phyloP scores from a whole-genome alignment of 2,888 invertebrate genomes.

The Lasioglossum villosulum region DNA sequence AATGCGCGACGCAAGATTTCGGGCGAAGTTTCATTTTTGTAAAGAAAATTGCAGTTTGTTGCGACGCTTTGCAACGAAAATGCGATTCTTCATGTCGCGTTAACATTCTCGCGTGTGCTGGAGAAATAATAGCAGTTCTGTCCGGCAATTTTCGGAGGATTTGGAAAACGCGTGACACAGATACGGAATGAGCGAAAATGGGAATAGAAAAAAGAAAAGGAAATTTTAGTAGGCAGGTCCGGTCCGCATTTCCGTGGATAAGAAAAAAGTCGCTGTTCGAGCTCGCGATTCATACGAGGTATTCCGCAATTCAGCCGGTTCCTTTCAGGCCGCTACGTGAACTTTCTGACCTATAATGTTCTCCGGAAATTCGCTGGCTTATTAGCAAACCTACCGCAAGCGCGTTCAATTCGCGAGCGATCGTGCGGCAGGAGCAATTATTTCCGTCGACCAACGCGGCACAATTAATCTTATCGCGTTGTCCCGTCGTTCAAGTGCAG shows the following conservation, averaged over 20 bases:
- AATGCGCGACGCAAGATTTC: not conserved
- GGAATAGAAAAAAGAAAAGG: not conserved
- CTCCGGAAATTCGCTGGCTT: constrained; percentile 49
- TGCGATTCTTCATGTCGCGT: not conserved
- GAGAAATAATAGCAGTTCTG: not conserved
- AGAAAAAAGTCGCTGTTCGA: not conserved
- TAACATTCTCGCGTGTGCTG: not conserved
- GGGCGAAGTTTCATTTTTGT: no score
- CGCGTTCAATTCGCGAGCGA: constrained; percentile 34
- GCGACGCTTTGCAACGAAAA: no score
- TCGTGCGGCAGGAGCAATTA: constrained; percentile 53
- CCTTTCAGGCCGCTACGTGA: constrained; percentile 27
- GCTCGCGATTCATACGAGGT: constrained; percentile 23
- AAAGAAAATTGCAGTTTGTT: no score
- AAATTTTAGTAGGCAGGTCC: constrained; percentile 18
- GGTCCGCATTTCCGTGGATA: not conserved
- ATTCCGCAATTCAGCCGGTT: constrained; percentile 29
- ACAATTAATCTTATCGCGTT: constrained; percentile 55
- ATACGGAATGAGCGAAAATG: not conserved
- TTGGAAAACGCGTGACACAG: not conserved
- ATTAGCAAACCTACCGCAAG: constrained; percentile 39
- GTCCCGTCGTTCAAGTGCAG: constrained; percentile 16
- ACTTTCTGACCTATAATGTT: constrained; percentile 49
- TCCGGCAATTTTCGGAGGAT: not conserved
- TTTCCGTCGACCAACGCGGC: constrained; percentile 38